Evolutionary conservation across 2,797 vertebrate species (phyloP), one percentile per base, ranked within the genome.

Genomic region (Tragopan temminckii): DNA sequence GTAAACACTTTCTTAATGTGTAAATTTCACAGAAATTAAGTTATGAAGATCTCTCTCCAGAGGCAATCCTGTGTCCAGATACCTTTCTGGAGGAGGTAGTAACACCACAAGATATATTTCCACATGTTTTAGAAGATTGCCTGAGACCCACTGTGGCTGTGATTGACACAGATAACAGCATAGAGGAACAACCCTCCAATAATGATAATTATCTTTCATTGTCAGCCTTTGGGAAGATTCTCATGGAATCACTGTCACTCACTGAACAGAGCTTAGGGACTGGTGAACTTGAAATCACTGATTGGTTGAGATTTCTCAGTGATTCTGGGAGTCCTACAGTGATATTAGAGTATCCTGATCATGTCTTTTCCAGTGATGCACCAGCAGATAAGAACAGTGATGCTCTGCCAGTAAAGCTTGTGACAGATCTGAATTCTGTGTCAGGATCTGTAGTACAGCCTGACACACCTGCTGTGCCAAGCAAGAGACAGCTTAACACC

Each of bases 1-100:
- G 7, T 68, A 48, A 88, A 20, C 3, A 6, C 21, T 48, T 35
- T 69, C 15, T 15, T 11, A 83, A 72, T 88, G 2, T 94, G 94
- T 96, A 80, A n/a, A 40, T 96, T 92, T 66, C 21, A 70, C 48
- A 61, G 93, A 80, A 77, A 81, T 84, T 93, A 85, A 86, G 38
- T 92, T 67, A 85, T 89, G 68, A 93, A 81, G 83, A 74, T 80
- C 46, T 74, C 3, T 87, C 48, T 90, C 69, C 94, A 92, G 95
- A 97, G 95, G 55, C 74, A 92, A 96, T 55, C 40, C 63, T 95
- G 71, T 89, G 58, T 48, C 90, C 89, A 7, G 71, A 43, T 78
- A 50, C 50, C 71, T 29, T 48, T 90, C 12, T 69, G 58, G 76
- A 96, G 69, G 67, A 94, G 27, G 40, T 36, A 27, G 11, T 76